phyloP scores from a whole-genome alignment of 1,140 invertebrate species.

The Sminthurinus signatus region DNA sequence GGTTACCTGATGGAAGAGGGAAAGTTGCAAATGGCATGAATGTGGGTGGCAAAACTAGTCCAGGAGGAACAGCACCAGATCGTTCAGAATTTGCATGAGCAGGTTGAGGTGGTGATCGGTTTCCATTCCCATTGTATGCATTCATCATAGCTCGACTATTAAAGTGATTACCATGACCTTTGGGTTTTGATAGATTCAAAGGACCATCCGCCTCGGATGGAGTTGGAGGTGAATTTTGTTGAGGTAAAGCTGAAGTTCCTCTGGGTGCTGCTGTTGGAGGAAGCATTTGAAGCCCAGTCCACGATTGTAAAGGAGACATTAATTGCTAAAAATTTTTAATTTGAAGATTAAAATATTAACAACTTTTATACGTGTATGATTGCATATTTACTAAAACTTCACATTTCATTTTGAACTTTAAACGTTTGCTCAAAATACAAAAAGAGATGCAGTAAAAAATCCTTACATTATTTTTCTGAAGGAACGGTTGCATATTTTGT shows the following conservation, averaged over 20 bases:
- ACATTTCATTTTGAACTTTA: neutral
- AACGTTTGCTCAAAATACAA: conserved; percentile 41
- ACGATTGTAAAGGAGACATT: conserved; percentile 29
- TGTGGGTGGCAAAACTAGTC: conserved; percentile 44
- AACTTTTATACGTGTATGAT: neutral
- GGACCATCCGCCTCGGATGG: conserved; percentile 67
- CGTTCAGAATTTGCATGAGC: conserved; percentile 43
- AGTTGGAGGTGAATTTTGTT: conserved; percentile 44
- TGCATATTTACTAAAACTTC: conserved; percentile 11
- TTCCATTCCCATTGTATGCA: conserved; percentile 42
- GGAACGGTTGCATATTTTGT: conserved; percentile 47
- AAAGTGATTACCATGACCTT: conserved; percentile 51
- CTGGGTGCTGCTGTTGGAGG: conserved; percentile 45
- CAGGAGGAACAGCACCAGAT: conserved; percentile 49
- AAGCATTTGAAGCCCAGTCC: conserved; percentile 32
- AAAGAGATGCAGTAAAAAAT: too few relatives aligned
- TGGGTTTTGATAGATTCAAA: conserved; percentile 80
- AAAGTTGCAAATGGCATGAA: conserved; percentile 42
- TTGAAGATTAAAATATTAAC: conserved; percentile 10
- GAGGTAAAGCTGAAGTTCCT: conserved; percentile 48
- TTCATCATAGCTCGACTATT: conserved; percentile 46
- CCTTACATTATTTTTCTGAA: conserved; percentile 41
- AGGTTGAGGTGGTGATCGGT: conserved; percentile 42
- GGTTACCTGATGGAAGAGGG: conserved; percentile 35
- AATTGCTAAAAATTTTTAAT: conserved; percentile 28